Evolutionary conservation across 1,140 invertebrate species (phyloP).

Genomic region (Protaetia brevitarsis): DNA sequence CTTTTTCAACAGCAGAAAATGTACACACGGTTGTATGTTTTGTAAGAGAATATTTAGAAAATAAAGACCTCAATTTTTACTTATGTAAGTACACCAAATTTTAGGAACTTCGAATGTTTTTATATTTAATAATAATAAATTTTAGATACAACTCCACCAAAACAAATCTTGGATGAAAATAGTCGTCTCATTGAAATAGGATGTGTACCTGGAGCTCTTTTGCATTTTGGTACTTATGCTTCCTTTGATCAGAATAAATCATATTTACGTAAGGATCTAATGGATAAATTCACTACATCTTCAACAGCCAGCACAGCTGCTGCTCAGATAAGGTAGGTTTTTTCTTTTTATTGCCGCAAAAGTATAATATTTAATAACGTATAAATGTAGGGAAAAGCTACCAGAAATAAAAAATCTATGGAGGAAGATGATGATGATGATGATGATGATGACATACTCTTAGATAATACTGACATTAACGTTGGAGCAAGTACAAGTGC

Average conservation of each 20-base stretch:
- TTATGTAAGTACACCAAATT: constrained; percentile 64
- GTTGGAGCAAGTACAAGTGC: constrained; percentile 41
- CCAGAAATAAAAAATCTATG: constrained; percentile 23
- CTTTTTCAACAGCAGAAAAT: constrained; percentile 70
- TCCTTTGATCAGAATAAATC: constrained; percentile 34
- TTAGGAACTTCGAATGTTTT: constrained; percentile 27
- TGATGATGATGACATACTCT: constrained; percentile 25
- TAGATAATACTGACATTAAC: constrained; percentile 31
- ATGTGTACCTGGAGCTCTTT: constrained; percentile 70
- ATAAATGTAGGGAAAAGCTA: constrained; percentile 34
- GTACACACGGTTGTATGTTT: constrained; percentile 66
- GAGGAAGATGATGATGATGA: too few relatives aligned
- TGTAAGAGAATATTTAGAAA: constrained; percentile 63
- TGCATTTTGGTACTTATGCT: constrained; percentile 62
- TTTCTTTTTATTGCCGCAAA: too few relatives aligned
- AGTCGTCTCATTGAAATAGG: constrained; percentile 62
- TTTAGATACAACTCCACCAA: constrained; percentile 73
- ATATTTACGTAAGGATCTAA: constrained; percentile 49
- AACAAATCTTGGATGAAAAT: constrained; percentile 57
- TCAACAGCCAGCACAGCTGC: constrained; percentile 49
- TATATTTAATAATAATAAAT: constrained; percentile 38
- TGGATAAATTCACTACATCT: constrained; percentile 51
- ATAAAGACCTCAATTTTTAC: constrained; percentile 62
- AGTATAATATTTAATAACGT: too few relatives aligned
- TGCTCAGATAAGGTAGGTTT: constrained; percentile 50